These are phyloP conservation scores for Micromussa lordhowensis DNA, from an alignment of 92 coral and sea anemone genomes.

Conservation along the genomic window DNA sequence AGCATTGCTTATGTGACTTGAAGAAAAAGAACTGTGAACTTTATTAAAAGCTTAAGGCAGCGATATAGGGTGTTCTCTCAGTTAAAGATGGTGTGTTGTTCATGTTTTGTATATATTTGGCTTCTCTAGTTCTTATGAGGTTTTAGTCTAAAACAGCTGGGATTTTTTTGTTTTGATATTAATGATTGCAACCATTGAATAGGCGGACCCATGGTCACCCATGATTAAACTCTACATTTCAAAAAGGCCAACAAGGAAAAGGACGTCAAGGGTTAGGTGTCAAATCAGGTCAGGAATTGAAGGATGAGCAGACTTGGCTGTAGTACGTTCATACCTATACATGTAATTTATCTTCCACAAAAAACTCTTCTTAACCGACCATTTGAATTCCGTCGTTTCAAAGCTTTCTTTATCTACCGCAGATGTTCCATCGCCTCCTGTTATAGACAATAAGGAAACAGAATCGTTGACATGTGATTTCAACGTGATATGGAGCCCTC, in stretches of 20 bases:
- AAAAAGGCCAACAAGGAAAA: no score
- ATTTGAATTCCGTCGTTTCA: not conserved
- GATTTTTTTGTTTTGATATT: no score
- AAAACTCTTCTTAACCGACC: not conserved
- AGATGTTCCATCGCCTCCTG: slow-evolving; percentile 17
- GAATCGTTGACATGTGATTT: not conserved
- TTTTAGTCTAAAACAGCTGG: no score
- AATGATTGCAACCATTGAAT: no score
- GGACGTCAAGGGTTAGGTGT: not conserved
- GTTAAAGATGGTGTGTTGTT: not conserved
- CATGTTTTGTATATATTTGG: not conserved
- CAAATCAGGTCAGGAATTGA: not conserved
- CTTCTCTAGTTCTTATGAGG: no score
- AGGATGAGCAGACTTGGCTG: not conserved
- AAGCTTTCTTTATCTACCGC: not conserved
- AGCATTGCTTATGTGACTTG: not conserved
- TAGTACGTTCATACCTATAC: not conserved
- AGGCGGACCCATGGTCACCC: no score
- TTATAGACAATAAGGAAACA: not conserved
- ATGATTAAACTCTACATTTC: no score
- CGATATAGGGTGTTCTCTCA: not conserved
- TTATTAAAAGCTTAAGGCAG: no score
- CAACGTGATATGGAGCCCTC: slow-evolving; percentile 2
- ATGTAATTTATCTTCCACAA: not conserved
- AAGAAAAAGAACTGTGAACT: not conserved